phyloP scores from a whole-genome alignment of 92 coral and sea anemone species.

The Montipora capitata region DNA sequence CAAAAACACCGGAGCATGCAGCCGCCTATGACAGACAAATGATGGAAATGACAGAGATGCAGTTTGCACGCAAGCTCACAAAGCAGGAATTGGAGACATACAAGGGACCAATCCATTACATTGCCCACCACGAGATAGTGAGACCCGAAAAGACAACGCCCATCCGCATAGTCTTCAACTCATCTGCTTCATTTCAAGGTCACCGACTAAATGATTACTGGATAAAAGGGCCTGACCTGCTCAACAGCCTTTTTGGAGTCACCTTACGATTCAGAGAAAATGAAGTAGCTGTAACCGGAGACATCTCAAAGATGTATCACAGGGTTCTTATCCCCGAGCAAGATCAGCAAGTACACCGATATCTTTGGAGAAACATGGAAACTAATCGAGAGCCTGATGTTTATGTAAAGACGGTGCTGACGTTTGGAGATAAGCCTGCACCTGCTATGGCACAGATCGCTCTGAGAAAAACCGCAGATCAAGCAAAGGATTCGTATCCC shows the following conservation, averaged over 20 bases:
- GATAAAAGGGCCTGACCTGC: slow-evolving; percentile 71
- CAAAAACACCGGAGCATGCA: slow-evolving; percentile 28
- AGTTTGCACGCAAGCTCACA: slow-evolving; percentile 55
- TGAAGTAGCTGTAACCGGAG: slow-evolving; percentile 62
- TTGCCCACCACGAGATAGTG: slow-evolving; percentile 66
- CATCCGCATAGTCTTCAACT: slow-evolving; percentile 69
- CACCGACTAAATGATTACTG: slow-evolving; percentile 65
- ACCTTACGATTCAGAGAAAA: slow-evolving; percentile 72
- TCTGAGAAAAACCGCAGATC: slow-evolving; percentile 69
- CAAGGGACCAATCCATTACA: slow-evolving; percentile 67
- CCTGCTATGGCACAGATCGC: slow-evolving; percentile 86
- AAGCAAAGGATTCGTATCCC: slow-evolving; percentile 32
- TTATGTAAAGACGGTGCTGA: slow-evolving; percentile 77
- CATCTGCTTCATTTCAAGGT: slow-evolving; percentile 73
- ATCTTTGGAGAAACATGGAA: slow-evolving; percentile 66
- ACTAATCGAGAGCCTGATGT: slow-evolving; percentile 69
- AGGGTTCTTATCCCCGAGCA: slow-evolving; percentile 64
- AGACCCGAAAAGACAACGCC: slow-evolving; percentile 77
- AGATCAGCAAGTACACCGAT: slow-evolving; percentile 76
- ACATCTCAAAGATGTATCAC: slow-evolving; percentile 74
- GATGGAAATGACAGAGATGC: slow-evolving; percentile 65
- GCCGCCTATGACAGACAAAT: slow-evolving; percentile 52
- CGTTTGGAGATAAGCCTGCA: slow-evolving; percentile 85
- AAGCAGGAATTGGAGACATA: slow-evolving; percentile 6
- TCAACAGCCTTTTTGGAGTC: slow-evolving; percentile 77